phyloP scores from a whole-genome alignment of 1,140 invertebrate species.

The Diachasma alloeum region DNA sequence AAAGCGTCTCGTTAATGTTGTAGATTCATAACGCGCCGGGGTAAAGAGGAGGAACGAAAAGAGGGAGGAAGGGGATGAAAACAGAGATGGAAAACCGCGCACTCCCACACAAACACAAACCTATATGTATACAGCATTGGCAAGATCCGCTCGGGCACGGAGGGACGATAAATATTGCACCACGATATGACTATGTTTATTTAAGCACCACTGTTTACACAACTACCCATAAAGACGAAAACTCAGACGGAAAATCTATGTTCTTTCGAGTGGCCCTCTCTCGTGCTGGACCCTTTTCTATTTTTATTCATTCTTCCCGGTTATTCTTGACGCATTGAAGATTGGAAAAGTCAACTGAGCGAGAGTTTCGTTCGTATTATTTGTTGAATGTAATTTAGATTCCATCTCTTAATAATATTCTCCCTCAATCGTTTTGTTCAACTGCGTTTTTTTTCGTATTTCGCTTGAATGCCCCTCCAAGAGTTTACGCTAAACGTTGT shows the following conservation, averaged over 20 bases:
- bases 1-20: constrained; percentile 39
- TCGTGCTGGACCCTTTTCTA: neutral
- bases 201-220: constrained; percentile 40
- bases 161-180: constrained; percentile 48
- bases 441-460: neutral
- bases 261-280: constrained; percentile 1
- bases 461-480: constrained; percentile 31
- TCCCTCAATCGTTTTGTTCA: neutral
- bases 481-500: constrained; percentile 9
- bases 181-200: constrained; percentile 42
- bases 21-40: constrained; percentile 41
- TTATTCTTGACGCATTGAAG: neutral
- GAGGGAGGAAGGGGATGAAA: neutral
- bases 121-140: neutral
- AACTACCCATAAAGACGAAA: constrained; percentile 27
- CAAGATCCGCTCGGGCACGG: constrained; percentile 32
- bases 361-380: neutral
- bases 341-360: neutral
- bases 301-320: neutral
- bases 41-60: neutral
- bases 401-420: neutral
- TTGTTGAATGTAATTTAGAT: neutral
- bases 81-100: constrained; percentile 2
- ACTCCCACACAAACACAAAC: constrained; percentile 30
- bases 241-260: constrained; percentile 9